A percentile compares a stretch with the other conserved stretches of the same genome.
These are phyloP conservation scores for Prinia subflava DNA, from an alignment of 2,113 vertebrate species.

Conservation along the genomic window DNA sequence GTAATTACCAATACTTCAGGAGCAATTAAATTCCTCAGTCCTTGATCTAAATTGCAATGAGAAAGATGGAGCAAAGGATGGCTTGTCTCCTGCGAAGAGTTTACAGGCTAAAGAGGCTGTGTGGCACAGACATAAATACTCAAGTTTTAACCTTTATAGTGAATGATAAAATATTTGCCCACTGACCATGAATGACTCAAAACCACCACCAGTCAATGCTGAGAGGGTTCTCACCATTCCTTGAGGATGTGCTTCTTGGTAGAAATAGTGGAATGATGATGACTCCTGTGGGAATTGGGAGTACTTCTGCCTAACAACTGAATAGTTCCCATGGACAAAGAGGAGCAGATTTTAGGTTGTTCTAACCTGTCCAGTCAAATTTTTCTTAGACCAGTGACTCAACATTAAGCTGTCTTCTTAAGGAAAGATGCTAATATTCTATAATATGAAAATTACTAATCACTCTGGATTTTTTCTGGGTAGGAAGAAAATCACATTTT, in stretches of 20 bases:
- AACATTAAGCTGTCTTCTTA: neutral
- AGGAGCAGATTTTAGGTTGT: neutral
- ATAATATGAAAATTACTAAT: neutral
- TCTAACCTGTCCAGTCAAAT: neutral
- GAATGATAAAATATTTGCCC: neutral
- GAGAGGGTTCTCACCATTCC: neutral
- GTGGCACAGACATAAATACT: neutral
- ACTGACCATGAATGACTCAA: neutral
- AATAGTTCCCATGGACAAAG: neutral
- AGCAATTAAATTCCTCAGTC: slow-evolving; percentile 43
- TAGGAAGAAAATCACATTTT: neutral
- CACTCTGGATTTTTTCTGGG: neutral
- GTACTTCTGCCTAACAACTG: neutral
- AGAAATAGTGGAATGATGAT: neutral
- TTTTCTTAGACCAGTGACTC: neutral
- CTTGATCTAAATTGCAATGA: slow-evolving; percentile 55
- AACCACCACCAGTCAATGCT: neutral
- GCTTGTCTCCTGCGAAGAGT: neutral
- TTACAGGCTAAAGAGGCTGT: neutral
- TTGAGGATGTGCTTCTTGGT: neutral
- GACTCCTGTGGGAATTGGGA: neutral
- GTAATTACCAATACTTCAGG: slow-evolving; percentile 45
- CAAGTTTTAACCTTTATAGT: neutral
- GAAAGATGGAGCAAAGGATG: slow-evolving; percentile 31
- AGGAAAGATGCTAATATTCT: neutral